Evolutionary conservation across 2,113 vertebrate genomes (phyloP).

Genomic region (Bucco capensis): DNA sequence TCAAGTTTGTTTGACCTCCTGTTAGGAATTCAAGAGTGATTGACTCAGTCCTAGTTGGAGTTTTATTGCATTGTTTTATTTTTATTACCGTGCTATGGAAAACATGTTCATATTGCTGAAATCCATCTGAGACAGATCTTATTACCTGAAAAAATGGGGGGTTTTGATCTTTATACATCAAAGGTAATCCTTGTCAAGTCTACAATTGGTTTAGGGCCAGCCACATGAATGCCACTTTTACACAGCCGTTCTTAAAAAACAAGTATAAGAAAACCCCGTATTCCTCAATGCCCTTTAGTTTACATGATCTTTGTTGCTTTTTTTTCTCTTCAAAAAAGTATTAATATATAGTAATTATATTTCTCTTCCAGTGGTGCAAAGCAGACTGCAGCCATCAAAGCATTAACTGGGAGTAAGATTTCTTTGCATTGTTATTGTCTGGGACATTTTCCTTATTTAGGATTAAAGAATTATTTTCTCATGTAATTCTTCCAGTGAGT

Average conservation of each 20-base stretch:
- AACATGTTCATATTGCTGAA: constrained; percentile 60
- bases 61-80: constrained; percentile 57
- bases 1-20: background rate
- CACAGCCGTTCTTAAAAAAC: too few species aligned
- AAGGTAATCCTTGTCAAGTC: constrained; percentile 56
- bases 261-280: background rate
- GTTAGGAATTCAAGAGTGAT: background rate
- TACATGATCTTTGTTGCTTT: background rate
- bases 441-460: background rate
- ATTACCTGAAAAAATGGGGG: constrained; percentile 63
- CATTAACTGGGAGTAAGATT: background rate
- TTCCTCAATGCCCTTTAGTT: background rate
- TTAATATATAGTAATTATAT: background rate
- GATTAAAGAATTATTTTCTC: background rate
- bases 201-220: background rate
- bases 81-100: constrained; percentile 55
- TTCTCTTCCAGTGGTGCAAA: background rate
- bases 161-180: constrained; percentile 75
- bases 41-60: background rate
- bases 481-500: background rate
- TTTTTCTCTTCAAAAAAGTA: background rate
- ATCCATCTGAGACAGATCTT: constrained; percentile 66
- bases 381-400: background rate
- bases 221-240: background rate
- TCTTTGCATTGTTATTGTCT: background rate